phyloP scores from a whole-genome alignment of 2,113 vertebrate genomes.

The Leiothrix lutea region DNA sequence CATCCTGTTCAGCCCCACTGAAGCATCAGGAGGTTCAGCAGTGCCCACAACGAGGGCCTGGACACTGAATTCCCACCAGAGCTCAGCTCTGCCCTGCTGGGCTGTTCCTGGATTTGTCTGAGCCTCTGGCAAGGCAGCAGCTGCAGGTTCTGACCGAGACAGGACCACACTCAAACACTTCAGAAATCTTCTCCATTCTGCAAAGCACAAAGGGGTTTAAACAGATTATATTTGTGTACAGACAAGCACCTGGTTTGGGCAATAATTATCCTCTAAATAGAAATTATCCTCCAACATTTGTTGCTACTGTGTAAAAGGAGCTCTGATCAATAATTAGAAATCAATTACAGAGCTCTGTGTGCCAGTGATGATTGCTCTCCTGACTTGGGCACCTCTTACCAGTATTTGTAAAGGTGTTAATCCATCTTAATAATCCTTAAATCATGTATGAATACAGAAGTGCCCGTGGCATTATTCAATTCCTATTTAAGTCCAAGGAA shows the following conservation, averaged over 20 bases:
- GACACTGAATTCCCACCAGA: accelerated
- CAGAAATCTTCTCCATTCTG: neutral
- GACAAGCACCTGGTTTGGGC: neutral
- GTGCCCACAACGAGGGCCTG: accelerated
- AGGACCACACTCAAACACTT: neutral
- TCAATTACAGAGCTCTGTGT: neutral
- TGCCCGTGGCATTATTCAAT: neutral
- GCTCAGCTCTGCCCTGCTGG: neutral
- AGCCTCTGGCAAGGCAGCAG: neutral
- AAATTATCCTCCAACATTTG: neutral
- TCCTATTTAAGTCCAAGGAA: constrained; percentile 1
- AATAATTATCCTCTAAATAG: neutral
- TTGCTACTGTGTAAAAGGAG: neutral
- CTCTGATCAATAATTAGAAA: constrained; percentile 5
- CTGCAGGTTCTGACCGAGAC: neutral
- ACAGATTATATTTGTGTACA: neutral
- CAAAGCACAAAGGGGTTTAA: neutral
- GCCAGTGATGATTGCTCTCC: neutral
- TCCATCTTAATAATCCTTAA: constrained; percentile 26
- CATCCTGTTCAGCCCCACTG: accelerated
- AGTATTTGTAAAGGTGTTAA: neutral
- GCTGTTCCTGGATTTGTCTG: neutral
- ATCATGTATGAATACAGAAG: neutral
- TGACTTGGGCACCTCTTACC: neutral
- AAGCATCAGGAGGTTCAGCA: neutral